These are phyloP conservation scores for Gordius sp. DNA, from an alignment of 2,888 invertebrate species.

Conservation along the genomic window DNA sequence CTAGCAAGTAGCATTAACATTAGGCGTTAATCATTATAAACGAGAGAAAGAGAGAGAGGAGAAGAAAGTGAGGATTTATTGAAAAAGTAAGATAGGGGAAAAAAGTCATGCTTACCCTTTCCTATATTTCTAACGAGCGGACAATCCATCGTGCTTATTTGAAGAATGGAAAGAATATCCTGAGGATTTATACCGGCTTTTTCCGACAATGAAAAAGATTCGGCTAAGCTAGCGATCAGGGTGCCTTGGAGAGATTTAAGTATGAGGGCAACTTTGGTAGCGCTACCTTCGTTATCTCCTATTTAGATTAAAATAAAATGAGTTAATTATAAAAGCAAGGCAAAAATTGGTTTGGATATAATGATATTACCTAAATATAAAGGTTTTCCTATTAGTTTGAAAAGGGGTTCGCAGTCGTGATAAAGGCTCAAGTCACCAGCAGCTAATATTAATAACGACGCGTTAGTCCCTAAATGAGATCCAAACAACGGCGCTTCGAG, in stretches of 20 bases:
- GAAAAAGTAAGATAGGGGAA: background rate
- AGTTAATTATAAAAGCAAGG: background rate
- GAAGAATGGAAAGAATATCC: background rate
- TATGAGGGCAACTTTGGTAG: slow-evolving; percentile 1
- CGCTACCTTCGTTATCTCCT: background rate
- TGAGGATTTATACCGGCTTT: background rate
- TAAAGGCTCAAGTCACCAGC: slow-evolving; percentile 9
- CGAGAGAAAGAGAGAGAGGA: background rate
- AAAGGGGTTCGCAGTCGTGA: slow-evolving; percentile 1
- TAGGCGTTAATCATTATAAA: too few relatives aligned
- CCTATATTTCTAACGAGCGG: background rate
- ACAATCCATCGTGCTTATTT: background rate
- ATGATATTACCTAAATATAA: slow-evolving; percentile 8
- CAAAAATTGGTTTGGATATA: background rate
- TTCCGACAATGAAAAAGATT: slow-evolving; percentile 3
- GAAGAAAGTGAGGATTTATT: background rate
- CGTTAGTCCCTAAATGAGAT: background rate
- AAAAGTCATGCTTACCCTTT: background rate
- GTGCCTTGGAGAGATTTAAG: slow-evolving; percentile 9
- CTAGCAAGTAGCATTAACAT: too few relatives aligned
- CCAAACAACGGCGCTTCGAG: slow-evolving; percentile 5
- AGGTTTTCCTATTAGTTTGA: background rate
- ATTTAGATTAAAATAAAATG: too few relatives aligned
- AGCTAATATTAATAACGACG: background rate
- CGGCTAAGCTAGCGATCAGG: background rate